Percentiles rank a stretch among this genome's conserved stretches.
Conservation (phyloP, 2,113 vertebrate species). For the Bostrychus sinensis region DNA sequence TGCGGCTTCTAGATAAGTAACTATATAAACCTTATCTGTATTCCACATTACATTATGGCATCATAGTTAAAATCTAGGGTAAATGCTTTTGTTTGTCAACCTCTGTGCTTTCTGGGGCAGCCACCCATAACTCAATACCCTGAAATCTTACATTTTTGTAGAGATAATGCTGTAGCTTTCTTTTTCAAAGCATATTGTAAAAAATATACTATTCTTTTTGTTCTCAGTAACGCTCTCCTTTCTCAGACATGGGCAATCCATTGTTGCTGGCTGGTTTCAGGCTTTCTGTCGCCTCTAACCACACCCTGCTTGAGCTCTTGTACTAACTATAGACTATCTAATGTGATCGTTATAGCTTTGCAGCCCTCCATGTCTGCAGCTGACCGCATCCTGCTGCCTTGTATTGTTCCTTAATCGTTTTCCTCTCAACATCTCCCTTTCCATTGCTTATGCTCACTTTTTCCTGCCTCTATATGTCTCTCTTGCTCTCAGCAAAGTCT, state of each 20-base stretch:
- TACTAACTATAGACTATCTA: conserved; percentile 34
- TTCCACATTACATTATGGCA: no score
- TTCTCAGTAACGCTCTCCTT: neutral
- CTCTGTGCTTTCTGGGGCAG: no score
- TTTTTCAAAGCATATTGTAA: neutral
- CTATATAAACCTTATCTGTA: no score
- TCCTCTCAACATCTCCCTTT: conserved; percentile 33
- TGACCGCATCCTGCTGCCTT: conserved; percentile 22
- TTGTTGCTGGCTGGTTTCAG: conserved; percentile 8
- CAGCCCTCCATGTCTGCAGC: conserved; percentile 20
- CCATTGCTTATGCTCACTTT: no score
- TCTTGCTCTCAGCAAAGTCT: conserved; percentile 44
- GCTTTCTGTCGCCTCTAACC: conserved; percentile 39
- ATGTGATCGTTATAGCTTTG: conserved; percentile 37
- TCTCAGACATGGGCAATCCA: conserved; percentile 11
- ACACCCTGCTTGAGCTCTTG: conserved; percentile 49
- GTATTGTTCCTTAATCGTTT: conserved; percentile 23
- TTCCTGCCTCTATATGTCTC: conserved; percentile 24
- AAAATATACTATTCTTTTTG: neutral
- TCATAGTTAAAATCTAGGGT: no score
- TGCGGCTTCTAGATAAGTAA: no score
- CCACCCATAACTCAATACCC: no score
- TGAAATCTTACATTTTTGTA: no score
- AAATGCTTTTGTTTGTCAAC: no score
- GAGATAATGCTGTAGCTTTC: no score